Percentiles rank a stretch among this genome's conserved stretches.
Conservation (phyloP, 2,113 vertebrate species). For the Boleophthalmus pectinirostris region DNA sequence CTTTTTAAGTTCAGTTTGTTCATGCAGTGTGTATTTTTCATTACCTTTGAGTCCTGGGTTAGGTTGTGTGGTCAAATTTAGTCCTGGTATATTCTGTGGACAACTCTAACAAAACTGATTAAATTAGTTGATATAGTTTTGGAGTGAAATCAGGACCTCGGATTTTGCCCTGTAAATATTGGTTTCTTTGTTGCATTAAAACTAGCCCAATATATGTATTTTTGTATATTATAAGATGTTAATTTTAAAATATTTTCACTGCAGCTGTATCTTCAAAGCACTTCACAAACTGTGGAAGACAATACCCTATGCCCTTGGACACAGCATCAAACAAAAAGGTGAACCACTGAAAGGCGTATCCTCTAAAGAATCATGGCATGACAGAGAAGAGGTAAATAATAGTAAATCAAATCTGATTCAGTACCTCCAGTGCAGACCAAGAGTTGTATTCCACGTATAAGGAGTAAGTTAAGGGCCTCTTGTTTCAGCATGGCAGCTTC, state of each 20-base stretch:
- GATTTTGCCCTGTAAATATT: neutral
- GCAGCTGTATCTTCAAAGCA: neutral
- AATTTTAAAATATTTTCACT: neutral
- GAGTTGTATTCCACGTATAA: neutral
- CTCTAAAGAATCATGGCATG: neutral
- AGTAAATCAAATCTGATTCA: neutral
- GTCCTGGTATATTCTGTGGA: neutral
- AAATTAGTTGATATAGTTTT: neutral
- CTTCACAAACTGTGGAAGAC: neutral
- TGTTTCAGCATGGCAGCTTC: neutral
- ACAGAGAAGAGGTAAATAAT: neutral
- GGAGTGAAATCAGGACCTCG: no score
- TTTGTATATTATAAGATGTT: neutral
- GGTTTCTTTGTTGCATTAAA: neutral
- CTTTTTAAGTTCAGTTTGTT: neutral
- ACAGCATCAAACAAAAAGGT: neutral
- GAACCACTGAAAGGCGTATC: neutral
- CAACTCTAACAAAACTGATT: neutral
- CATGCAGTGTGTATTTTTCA: neutral
- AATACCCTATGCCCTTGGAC: neutral
- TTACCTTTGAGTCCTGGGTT: no score
- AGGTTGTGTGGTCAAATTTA: neutral
- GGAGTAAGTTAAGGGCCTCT: neutral
- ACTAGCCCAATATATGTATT: neutral
- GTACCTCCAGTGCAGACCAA: neutral